Conservation (phyloP, 2,113 vertebrate species). For the Mobula hypostoma region DNA sequence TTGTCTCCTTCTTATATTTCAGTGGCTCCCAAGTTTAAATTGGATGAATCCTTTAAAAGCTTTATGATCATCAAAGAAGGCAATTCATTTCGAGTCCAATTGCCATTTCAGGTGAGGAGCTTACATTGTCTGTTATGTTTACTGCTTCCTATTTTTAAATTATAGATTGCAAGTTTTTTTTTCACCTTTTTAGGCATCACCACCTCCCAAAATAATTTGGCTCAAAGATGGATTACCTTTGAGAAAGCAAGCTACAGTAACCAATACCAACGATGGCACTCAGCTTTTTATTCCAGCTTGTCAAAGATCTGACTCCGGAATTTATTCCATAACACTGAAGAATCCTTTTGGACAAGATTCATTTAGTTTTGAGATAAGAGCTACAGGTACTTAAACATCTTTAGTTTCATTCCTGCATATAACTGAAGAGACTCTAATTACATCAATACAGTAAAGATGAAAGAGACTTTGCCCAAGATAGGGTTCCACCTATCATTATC, state of each 20-base stretch:
- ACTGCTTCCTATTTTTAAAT: neutral
- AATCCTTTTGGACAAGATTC: constrained; percentile 61
- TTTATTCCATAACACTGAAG: constrained; percentile 66
- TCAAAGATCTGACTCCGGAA: constrained; percentile 64
- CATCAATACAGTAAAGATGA: neutral
- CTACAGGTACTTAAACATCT: constrained; percentile 64
- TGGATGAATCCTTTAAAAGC: constrained; percentile 62
- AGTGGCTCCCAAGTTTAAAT: constrained; percentile 72
- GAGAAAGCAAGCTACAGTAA: constrained; percentile 55
- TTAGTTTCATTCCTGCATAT: neutral
- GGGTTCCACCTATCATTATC: too few relatives aligned
- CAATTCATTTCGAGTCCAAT: constrained; percentile 61
- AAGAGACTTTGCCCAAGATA: too few relatives aligned
- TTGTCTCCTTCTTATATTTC: constrained; percentile 36
- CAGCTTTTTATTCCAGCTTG: constrained; percentile 72
- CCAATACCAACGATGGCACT: constrained; percentile 57
- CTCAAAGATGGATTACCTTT: constrained; percentile 71
- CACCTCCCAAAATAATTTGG: constrained; percentile 72
- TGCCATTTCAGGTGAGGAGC: constrained; percentile 72
- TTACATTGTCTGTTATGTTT: neutral
- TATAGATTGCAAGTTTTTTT: neutral
- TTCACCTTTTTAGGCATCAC: constrained; percentile 60
- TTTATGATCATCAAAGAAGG: constrained; percentile 69
- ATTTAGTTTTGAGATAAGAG: constrained; percentile 67
- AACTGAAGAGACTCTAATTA: neutral